Evolutionary conservation across 2,797 vertebrate species (phyloP), one percentile per base, ranked within the genome.

Genomic region (Natrix natrix): DNA sequence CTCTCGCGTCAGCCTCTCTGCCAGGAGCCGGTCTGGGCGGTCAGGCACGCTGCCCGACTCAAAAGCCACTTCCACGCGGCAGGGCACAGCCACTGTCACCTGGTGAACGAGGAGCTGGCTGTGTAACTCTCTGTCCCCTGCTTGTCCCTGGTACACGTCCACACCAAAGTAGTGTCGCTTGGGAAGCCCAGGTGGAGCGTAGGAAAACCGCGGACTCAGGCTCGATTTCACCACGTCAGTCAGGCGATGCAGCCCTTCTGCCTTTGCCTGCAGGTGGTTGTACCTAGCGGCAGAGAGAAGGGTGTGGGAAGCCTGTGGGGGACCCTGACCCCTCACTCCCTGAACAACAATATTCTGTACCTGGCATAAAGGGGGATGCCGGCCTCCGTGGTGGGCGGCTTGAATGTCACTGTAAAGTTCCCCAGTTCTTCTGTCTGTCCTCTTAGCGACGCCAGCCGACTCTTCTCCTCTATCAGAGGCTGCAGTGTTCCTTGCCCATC

Each of bases 391-490:
- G 98, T 98, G 55, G 99, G 99, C 86, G 97, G 98, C 86, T 98
- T 95, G 96, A 99, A 99, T 52, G 98, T 98, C 95, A 99, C 96
- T 87, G 98, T 99, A 96, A 99, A 99, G 95, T 97, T 97, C 4
- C 99, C 99, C 4, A 99, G 98, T 94, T 99, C 99, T 93, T 98
- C 98, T 0, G 99, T 98, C 0, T 95, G 98, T 20, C 99, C 99
- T 0, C 97, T 98, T 94, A 99, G 97, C 0, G 98, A 98, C 0
- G 98, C 98, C 52, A 99, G 96, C 16, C 98, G 98, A 11, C 96
- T 98, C 91, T 95, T 97, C 3, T 98, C 97, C 94, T 98, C 98
- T 61, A 98, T 69, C 4, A 98, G 98, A 0, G 98, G 97, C 87
- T 94, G 96, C 91, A 99, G 97, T 0, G 95, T 96, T 43, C 99